These are phyloP conservation scores for Opisthocomus hoazin DNA, from an alignment of 2,113 vertebrate genomes.

Conservation along the genomic window DNA sequence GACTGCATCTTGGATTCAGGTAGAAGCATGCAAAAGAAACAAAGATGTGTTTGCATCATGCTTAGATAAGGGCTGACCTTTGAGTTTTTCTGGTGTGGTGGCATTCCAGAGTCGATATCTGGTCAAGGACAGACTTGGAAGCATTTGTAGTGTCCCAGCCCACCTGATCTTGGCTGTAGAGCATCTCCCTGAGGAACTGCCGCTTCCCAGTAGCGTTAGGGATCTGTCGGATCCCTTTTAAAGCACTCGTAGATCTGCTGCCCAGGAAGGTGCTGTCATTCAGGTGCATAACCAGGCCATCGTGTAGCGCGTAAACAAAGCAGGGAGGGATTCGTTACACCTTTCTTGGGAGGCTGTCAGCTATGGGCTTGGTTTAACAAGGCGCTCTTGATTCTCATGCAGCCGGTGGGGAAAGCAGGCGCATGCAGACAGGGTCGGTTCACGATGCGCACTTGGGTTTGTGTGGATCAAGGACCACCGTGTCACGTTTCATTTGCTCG, in stretches of 20 bases:
- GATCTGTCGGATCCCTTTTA: background rate
- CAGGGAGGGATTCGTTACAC: slow-evolving; percentile 23
- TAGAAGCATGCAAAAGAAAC: background rate
- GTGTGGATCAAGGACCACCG: background rate
- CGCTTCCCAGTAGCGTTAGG: background rate
- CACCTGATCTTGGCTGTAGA: background rate
- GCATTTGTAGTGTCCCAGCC: background rate
- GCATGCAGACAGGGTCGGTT: background rate
- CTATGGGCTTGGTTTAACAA: background rate
- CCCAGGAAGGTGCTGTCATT: background rate
- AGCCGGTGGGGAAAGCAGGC: background rate
- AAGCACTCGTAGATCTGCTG: background rate
- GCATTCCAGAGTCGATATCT: background rate
- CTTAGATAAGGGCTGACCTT: slow-evolving; percentile 53
- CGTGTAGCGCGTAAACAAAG: background rate
- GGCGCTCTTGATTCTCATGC: background rate
- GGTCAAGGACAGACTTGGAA: slow-evolving; percentile 13
- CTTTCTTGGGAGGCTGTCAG: slow-evolving; percentile 5
- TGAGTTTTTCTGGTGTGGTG: slow-evolving; percentile 44
- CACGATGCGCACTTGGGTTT: accelerated
- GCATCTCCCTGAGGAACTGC: background rate
- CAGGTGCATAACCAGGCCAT: background rate
- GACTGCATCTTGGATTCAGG: background rate
- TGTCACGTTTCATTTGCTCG: accelerated
- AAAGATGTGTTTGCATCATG: background rate